These are phyloP conservation scores for Ctenopoma kingsleyae DNA, from an alignment of 2,797 vertebrate species.

Conservation along the genomic window DNA sequence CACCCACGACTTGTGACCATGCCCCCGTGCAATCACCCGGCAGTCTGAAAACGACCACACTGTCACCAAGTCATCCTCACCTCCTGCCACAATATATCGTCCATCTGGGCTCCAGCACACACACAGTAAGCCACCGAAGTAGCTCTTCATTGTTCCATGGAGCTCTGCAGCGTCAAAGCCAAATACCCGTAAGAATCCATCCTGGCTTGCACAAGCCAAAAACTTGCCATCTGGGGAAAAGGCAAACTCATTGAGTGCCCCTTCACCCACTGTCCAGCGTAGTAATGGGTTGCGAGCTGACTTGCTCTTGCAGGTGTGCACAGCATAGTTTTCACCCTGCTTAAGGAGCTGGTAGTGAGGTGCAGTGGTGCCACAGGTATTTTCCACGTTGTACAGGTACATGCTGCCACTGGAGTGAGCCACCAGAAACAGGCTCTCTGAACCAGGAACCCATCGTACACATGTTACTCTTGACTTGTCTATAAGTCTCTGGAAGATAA, in stretches of 20 bases:
- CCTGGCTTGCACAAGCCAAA: constrained; percentile 95
- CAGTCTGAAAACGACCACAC: constrained; percentile 96
- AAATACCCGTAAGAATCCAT: constrained; percentile 96
- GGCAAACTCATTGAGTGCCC: constrained; percentile 95
- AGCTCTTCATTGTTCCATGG: constrained; percentile 98
- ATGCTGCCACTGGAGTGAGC: constrained; percentile 97
- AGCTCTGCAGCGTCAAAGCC: constrained; percentile 94
- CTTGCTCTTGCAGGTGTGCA: constrained; percentile 98
- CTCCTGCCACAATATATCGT: constrained; percentile 95
- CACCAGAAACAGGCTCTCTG: constrained; percentile 98
- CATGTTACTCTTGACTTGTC: constrained; percentile 99
- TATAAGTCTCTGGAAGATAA: constrained; percentile 92
- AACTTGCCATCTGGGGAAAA: constrained; percentile 97
- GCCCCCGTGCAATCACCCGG: constrained; percentile 93
- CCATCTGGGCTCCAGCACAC: constrained; percentile 98
- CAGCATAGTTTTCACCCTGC: constrained; percentile 94
- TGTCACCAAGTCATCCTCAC: constrained; percentile 96
- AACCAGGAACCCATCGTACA: constrained; percentile 99
- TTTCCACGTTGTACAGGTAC: constrained; percentile 99
- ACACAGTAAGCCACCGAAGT: constrained; percentile 95
- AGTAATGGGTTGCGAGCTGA: constrained; percentile 94
- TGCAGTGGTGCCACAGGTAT: constrained; percentile 94
- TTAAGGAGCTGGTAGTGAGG: constrained; percentile 99
- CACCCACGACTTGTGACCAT: constrained; percentile 97
- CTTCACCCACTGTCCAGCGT: constrained; percentile 96